Evolutionary conservation across 2,113 vertebrate genomes (phyloP).

Genomic region (Aspidoscelis tigris): DNA sequence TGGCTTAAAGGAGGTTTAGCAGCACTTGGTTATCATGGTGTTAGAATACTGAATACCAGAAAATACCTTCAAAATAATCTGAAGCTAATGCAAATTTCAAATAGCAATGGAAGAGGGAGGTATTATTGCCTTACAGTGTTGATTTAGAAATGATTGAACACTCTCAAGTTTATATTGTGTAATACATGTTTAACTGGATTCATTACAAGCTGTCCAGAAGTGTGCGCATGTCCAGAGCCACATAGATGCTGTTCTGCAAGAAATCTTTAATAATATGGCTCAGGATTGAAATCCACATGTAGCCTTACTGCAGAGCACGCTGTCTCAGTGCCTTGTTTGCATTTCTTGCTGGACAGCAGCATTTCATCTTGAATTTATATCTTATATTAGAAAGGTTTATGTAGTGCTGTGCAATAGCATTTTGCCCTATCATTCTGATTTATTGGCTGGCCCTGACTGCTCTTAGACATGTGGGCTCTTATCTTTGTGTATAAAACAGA

Average conservation of each 20-base stretch:
- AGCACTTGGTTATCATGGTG: too few species aligned
- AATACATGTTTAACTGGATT: neutral
- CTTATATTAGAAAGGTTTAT: slow-evolving; percentile 21
- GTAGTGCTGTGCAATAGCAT: neutral
- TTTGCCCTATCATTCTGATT: slow-evolving; percentile 30
- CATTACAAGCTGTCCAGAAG: neutral
- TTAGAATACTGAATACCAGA: neutral
- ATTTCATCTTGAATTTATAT: slow-evolving; percentile 19
- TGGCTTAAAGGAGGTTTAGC: too few species aligned
- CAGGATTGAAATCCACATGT: neutral
- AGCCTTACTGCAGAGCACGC: neutral
- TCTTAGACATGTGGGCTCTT: neutral
- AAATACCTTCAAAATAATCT: neutral
- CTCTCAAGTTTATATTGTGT: neutral
- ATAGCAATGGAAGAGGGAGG: neutral
- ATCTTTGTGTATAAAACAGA: slow-evolving; percentile 24
- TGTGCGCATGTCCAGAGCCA: too few species aligned
- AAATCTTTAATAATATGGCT: neutral
- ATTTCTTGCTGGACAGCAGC: neutral
- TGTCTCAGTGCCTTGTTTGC: neutral
- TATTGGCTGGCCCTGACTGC: slow-evolving; percentile 20
- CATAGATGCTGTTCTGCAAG: neutral
- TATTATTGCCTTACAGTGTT: neutral
- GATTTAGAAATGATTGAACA: neutral
- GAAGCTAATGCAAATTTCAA: neutral